These are phyloP conservation scores for Papilio polytes DNA, from an alignment of 1,140 invertebrate genomes.

Conservation along the genomic window DNA sequence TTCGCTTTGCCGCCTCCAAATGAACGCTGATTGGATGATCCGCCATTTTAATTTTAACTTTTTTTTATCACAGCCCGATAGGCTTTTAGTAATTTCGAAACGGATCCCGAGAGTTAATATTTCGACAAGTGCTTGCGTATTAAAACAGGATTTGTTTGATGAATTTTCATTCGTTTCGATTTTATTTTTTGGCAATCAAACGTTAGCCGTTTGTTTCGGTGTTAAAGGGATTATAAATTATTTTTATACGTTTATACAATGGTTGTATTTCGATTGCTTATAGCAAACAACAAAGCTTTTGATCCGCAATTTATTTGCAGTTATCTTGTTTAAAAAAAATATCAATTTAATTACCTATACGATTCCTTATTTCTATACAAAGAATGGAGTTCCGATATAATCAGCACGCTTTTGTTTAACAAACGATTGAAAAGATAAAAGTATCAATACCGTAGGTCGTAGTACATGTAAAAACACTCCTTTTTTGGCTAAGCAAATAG, in stretches of 20 bases:
- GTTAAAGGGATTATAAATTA: conserved; percentile 11
- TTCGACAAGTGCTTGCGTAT: conserved; percentile 47
- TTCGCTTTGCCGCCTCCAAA: conserved; percentile 69
- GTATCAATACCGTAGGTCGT: conserved; percentile 54
- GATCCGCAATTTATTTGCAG: background rate
- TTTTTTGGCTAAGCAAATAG: conserved; percentile 75
- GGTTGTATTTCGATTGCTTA: background rate
- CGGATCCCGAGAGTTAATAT: conserved; percentile 53
- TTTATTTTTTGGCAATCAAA: conserved; percentile 22
- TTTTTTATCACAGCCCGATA: conserved; percentile 47
- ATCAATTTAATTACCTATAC: too few species aligned
- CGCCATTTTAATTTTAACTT: conserved; percentile 57
- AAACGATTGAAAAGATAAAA: conserved; percentile 40
- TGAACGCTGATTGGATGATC: conserved; percentile 72
- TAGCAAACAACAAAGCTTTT: background rate
- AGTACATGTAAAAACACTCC: conserved; percentile 49
- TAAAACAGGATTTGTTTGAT: conserved; percentile 39
- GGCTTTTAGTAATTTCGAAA: conserved; percentile 45
- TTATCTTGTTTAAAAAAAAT: too few species aligned
- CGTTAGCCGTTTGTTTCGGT: conserved; percentile 29
- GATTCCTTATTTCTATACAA: too few species aligned
- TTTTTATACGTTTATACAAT: background rate
- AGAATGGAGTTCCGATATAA: too few species aligned
- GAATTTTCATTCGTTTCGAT: conserved; percentile 33
- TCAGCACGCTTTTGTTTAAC: too few species aligned